A percentile compares a stretch with the other conserved stretches of the same genome.
Evolutionary conservation across 2,113 vertebrate species (phyloP).

Genomic region (Myiozetetes cayanensis): DNA sequence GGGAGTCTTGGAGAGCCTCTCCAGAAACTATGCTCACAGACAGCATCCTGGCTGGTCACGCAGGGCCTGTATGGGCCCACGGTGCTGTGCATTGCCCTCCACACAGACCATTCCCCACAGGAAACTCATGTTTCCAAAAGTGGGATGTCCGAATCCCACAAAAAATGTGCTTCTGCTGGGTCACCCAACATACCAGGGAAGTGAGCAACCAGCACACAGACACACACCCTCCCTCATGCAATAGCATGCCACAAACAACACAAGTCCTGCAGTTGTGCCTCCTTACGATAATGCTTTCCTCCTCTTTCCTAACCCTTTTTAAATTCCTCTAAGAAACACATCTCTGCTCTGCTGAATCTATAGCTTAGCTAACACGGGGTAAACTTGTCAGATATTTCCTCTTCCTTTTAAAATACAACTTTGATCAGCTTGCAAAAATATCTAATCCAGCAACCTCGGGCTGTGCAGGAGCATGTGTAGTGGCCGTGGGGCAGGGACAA

Average conservation of each 20-base stretch:
- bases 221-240: neutral
- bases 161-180: neutral
- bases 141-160: neutral
- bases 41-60: fast-evolving
- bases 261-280: neutral
- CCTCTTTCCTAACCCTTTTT: neutral
- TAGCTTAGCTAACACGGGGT: neutral
- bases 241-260: neutral
- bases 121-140: neutral
- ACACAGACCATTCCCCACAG: too few species aligned
- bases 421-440: neutral
- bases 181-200: neutral
- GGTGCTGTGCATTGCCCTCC: neutral
- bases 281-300: neutral
- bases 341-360: neutral
- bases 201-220: neutral
- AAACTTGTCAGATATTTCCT: neutral
- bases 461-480: neutral
- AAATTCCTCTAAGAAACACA: neutral
- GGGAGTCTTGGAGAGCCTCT: fast-evolving
- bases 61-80: fast-evolving
- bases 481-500: neutral
- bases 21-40: neutral
- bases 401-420: neutral
- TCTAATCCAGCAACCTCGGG: neutral